Percentiles rank a stretch among this genome's conserved stretches.
Conservation (phyloP, 2,797 vertebrate genomes). For the Pyrrhura leucotis region DNA sequence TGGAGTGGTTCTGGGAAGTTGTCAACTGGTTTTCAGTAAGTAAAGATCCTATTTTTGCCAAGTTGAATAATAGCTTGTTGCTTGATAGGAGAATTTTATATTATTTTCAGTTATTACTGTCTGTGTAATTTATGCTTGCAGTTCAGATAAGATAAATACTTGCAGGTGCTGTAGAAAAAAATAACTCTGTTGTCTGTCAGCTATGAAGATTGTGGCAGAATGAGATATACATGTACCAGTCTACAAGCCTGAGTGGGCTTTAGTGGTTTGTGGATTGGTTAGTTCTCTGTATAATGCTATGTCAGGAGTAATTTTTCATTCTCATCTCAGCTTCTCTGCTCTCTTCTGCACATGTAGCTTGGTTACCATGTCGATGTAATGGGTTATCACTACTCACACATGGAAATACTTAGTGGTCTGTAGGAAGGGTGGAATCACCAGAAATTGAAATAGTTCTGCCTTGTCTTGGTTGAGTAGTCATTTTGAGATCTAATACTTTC, state of each 20-base stretch:
- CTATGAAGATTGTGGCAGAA: neutral
- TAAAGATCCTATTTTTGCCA: neutral
- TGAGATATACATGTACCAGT: neutral
- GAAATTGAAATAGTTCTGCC: neutral
- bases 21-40: neutral
- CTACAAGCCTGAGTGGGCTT: neutral
- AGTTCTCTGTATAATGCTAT: neutral
- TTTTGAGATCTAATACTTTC: neutral
- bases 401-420: neutral
- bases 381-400: neutral
- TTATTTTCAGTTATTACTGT: neutral
- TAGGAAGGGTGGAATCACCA: neutral
- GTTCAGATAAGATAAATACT: neutral
- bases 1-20: neutral
- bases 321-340: neutral
- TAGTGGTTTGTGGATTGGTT: neutral
- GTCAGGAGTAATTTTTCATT: neutral
- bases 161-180: neutral
- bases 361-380: accelerated
- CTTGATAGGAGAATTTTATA: neutral
- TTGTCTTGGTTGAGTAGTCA: neutral
- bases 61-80: neutral
- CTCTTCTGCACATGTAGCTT: neutral
- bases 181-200: neutral
- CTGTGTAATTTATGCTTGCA: neutral